Evolutionary conservation across 2,888 invertebrate genomes (phyloP).

Genomic region (Sialis lutaria): DNA sequence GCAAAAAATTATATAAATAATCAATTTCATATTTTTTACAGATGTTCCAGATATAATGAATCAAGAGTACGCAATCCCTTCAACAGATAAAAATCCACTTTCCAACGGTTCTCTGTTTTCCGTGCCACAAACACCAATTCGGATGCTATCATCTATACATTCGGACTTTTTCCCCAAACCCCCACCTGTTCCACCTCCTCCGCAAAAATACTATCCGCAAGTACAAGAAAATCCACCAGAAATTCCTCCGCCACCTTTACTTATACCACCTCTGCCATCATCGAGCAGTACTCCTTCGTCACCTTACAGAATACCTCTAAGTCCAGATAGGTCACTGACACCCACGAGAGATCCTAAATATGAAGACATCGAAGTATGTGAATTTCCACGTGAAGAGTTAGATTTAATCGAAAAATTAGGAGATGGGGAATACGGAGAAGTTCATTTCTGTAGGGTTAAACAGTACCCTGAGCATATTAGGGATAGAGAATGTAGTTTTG

Average conservation of each 20-base stretch:
- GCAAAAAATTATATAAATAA: no score
- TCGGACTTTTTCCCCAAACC: constrained; percentile 39
- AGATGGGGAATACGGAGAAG: constrained; percentile 59
- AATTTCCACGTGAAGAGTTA: constrained; percentile 55
- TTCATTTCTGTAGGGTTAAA: constrained; percentile 45
- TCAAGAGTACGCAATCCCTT: constrained; percentile 41
- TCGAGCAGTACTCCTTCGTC: constrained; percentile 13
- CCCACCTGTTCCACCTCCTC: constrained; percentile 47
- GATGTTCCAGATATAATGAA: constrained; percentile 40
- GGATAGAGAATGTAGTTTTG: constrained; percentile 31
- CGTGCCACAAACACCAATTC: constrained; percentile 25
- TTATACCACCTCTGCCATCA: constrained; percentile 24
- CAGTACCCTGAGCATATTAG: constrained; percentile 10
- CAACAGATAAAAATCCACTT: constrained; percentile 11
- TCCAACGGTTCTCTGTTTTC: constrained; percentile 14
- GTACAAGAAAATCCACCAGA: constrained; percentile 31
- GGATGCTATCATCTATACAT: constrained; percentile 27
- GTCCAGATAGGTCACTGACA: constrained; percentile 14
- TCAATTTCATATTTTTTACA: background rate
- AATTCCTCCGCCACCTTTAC: constrained; percentile 23
- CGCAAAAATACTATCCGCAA: constrained; percentile 53
- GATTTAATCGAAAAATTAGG: constrained; percentile 61
- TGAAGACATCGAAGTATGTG: constrained; percentile 29
- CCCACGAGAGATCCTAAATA: constrained; percentile 21
- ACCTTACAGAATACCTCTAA: constrained; percentile 21